Conservation (phyloP, 2,113 vertebrate species). For the Synchiropus splendidus region DNA sequence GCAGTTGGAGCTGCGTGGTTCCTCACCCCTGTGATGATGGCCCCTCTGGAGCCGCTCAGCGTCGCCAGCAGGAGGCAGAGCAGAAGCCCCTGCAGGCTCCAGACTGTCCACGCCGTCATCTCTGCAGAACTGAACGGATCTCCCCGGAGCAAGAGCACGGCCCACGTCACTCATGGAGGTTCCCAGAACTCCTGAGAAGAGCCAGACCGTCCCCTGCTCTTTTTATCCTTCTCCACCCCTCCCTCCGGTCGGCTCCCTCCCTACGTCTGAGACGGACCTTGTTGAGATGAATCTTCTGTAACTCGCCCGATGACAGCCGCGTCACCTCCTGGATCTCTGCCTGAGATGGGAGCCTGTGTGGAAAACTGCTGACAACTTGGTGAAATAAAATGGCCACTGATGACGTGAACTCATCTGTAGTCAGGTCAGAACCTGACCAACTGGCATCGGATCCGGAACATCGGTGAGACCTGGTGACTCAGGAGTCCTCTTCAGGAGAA, state of each 20-base stretch:
- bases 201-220: conserved; percentile 36
- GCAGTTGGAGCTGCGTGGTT: neutral
- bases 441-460: too few species aligned
- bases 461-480: too few species aligned
- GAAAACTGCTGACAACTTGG: conserved; percentile 18
- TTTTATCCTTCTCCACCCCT: conserved; percentile 49
- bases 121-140: conserved; percentile 15
- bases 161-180: conserved; percentile 19
- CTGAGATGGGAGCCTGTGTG: too few species aligned
- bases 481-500: too few species aligned
- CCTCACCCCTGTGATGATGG: conserved; percentile 76
- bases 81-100: conserved; percentile 55
- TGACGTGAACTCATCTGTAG: too few species aligned
- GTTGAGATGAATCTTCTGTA: too few species aligned
- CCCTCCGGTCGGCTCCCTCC: conserved; percentile 13
- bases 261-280: too few species aligned
- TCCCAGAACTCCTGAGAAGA: conserved; percentile 27
- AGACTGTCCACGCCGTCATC: conserved; percentile 38
- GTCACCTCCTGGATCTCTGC: conserved; percentile 23
- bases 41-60: conserved; percentile 58
- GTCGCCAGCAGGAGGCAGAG: conserved; percentile 61
- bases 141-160: conserved; percentile 13
- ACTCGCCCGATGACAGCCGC: too few species aligned
- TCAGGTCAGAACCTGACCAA: too few species aligned
- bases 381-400: too few species aligned